A percentile compares a stretch with the other conserved stretches of the same genome.
Evolutionary conservation across 2,888 invertebrate species (phyloP).

Genomic region (Ptychoptera albimana): DNA sequence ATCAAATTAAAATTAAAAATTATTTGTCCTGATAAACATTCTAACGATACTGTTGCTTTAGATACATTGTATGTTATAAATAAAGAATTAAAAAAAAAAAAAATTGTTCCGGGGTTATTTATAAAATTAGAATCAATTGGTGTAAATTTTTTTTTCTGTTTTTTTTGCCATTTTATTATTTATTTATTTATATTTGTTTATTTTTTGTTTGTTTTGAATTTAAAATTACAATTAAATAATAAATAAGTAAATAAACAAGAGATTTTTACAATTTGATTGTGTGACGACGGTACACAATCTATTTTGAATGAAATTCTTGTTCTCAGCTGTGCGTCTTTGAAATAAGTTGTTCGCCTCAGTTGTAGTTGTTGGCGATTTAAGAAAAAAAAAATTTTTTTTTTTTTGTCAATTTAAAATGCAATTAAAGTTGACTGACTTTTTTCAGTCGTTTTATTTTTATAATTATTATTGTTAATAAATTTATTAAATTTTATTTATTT

Average conservation of each 20-base stretch:
- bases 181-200: no score
- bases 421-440: not conserved
- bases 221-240: not conserved
- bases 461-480: not conserved
- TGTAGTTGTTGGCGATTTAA: not conserved
- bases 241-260: constrained; percentile 1
- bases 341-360: not conserved
- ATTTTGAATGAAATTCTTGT: not conserved
- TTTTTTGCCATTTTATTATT: no score
- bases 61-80: no score
- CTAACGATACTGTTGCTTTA: no score
- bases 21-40: no score
- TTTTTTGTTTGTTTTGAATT: no score
- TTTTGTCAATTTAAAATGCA: not conserved
- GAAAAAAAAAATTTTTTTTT: not conserved
- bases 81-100: no score
- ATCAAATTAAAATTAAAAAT: no score
- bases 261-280: constrained; percentile 2
- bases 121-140: no score
- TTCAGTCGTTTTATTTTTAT: not conserved
- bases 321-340: not conserved
- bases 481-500: not conserved
- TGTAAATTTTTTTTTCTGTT: no score
- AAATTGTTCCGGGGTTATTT: no score
- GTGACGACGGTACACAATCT: constrained; percentile 1